Evolutionary conservation across 1,140 invertebrate genomes (phyloP), one percentile per base, ranked within the genome.

Genomic region (Capitella teleta): DNA sequence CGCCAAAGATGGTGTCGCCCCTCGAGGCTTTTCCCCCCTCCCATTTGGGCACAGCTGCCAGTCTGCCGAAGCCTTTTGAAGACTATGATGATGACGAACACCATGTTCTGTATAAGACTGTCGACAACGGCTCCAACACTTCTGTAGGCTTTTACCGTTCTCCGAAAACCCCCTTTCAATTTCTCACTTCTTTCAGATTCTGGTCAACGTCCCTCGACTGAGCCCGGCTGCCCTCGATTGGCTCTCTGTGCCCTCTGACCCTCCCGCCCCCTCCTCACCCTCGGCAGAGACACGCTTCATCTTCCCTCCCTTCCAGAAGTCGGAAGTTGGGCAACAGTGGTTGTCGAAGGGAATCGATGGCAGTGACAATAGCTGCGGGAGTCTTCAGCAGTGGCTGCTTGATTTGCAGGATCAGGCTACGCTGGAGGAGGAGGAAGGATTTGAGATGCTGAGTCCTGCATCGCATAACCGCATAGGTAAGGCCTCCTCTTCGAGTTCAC

Each of bases 1-100:
- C n/a, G n/a, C n/a, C n/a, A n/a, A n/a, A n/a, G n/a, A n/a, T n/a
- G n/a, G n/a, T n/a, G n/a, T n/a, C n/a, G n/a, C n/a, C n/a, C n/a
- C n/a, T n/a, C n/a, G n/a, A n/a, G n/a, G n/a, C n/a, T n/a, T n/a
- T n/a, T n/a, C n/a, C n/a, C n/a, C n/a, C n/a, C n/a, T n/a, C n/a
- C n/a, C n/a, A n/a, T n/a, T n/a, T n/a, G n/a, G n/a, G n/a, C 5
- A n/a, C 16, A n/a, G 23, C 12, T 25, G 16, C 42, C 16, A 44
- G 42, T 44, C 16, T 44, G 6, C 42, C 42, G 24, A 10, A 25
- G 21, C 42, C 42, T 6, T 44, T 44, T 44, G 42, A 44, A 44
- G 42, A 44, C 23, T 44, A 44, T 44, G 42, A 25, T 14, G 42
- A 44, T 25, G 42, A 44, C 28, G 42, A 44, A 24, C 42, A 44